A percentile compares a stretch with the other conserved stretches of the same genome.
phyloP scores from a whole-genome alignment of 2,888 invertebrate species.

The Amphipoea lucens region DNA sequence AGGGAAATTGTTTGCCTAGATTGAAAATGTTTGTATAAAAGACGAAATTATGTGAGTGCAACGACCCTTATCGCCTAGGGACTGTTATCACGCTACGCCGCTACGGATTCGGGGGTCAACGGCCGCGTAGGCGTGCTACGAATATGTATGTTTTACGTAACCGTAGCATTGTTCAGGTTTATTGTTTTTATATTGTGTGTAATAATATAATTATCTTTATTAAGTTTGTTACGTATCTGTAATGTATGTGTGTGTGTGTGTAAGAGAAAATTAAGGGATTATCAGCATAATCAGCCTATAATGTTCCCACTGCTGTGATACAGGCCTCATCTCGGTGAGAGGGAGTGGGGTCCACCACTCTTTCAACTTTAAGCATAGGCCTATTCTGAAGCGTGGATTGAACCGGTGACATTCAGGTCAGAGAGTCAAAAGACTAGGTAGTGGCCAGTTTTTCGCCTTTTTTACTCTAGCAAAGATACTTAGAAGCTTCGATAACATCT shows the following conservation, averaged over 20 bases:
- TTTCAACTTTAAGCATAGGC: neutral
- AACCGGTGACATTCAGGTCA: neutral
- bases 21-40: conserved; percentile 12
- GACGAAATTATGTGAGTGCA: conserved; percentile 61
- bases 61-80: conserved; percentile 72
- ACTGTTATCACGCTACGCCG: conserved; percentile 69
- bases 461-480: neutral
- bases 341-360: too few relatives aligned
- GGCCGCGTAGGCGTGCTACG: conserved; percentile 74
- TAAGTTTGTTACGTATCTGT: neutral
- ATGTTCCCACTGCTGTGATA: too few relatives aligned
- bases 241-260: too few relatives aligned
- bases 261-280: too few relatives aligned
- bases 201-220: conserved; percentile 14
- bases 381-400: neutral
- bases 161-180: conserved; percentile 14
- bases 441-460: neutral
- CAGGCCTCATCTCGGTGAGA: too few relatives aligned
- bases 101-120: conserved; percentile 74
- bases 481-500: neutral
- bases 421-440: neutral
- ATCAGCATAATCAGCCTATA: too few relatives aligned
- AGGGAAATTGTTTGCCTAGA: too few relatives aligned
- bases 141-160: conserved; percentile 53
- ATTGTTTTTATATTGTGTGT: neutral